phyloP scores from a whole-genome alignment of 2,888 invertebrate genomes.

The Ectemnius cavifrons region DNA sequence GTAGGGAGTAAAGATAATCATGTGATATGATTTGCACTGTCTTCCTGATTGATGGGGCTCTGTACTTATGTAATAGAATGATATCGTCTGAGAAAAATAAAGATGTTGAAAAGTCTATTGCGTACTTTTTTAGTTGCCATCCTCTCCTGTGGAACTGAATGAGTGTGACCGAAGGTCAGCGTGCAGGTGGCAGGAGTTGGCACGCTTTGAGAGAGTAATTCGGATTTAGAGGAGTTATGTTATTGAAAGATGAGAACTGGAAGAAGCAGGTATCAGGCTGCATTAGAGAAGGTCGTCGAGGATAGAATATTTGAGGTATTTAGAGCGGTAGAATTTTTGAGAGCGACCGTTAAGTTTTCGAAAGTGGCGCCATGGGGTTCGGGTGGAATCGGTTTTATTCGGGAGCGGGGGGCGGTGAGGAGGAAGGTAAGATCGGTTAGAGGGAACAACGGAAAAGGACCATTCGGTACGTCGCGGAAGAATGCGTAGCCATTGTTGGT shows the following conservation, averaged over 20 bases:
- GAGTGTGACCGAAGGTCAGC: background rate
- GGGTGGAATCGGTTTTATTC: slow-evolving; percentile 38
- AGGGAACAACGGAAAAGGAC: slow-evolving; percentile 73
- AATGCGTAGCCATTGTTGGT: slow-evolving; percentile 79
- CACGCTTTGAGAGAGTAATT: no score
- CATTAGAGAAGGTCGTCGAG: no score
- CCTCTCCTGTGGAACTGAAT: background rate
- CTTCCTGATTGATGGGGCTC: background rate
- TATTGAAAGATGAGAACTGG: no score
- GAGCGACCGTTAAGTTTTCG: slow-evolving; percentile 29
- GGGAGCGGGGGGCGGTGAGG: slow-evolving; percentile 30
- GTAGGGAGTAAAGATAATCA: slow-evolving; percentile 33
- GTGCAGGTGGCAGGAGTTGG: background rate
- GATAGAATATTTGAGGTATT: no score
- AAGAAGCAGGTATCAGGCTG: no score
- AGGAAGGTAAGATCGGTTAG: slow-evolving; percentile 39
- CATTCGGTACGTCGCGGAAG: slow-evolving; percentile 74
- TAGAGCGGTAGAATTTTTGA: no score
- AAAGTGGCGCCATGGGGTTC: slow-evolving; percentile 51
- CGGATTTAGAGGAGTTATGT: no score
- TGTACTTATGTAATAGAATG: background rate
- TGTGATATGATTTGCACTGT: slow-evolving; percentile 23
- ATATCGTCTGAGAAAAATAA: no score
- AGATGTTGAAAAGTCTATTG: no score
- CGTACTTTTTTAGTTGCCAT: no score